A percentile compares a stretch with the other conserved stretches of the same genome.
Conservation (phyloP, 2,797 vertebrate species). For the Rhynchonycteris naso region DNA sequence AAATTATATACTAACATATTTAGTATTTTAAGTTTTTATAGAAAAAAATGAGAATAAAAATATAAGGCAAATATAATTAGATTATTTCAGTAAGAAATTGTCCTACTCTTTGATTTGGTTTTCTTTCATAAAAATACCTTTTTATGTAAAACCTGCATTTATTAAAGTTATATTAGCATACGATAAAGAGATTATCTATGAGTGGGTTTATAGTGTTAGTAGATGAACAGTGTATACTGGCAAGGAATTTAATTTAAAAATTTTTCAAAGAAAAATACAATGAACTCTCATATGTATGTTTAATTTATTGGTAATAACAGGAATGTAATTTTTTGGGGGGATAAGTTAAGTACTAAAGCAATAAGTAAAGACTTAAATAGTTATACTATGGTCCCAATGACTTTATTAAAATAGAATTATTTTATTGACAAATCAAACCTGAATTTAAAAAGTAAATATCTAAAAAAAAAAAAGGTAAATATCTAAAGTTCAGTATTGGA, state of each 20-base stretch:
- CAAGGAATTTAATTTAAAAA: not conserved
- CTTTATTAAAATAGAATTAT: not conserved
- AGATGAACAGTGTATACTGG: not conserved
- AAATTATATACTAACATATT: not conserved
- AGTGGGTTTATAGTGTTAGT: not conserved
- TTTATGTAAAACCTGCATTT: not conserved
- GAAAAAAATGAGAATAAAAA: not conserved
- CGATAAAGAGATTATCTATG: not conserved
- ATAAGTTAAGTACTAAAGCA: not conserved
- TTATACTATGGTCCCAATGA: not conserved
- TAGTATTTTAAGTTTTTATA: not conserved
- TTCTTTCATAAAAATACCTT: not conserved
- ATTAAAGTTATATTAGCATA: not conserved
- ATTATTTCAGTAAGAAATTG: not conserved
- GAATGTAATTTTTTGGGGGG: not conserved
- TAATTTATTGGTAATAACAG: not conserved
- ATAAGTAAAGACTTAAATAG: not conserved
- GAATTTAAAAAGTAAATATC: not conserved
- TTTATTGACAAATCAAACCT: not conserved
- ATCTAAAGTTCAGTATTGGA: not conserved
- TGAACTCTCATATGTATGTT: not conserved
- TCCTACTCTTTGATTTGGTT: not conserved
- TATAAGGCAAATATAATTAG: not conserved
- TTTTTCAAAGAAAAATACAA: not conserved
- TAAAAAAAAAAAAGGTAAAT: no score